Evolutionary conservation across 2,797 vertebrate species (phyloP).

Genomic region (Sarcophilus harrisii): DNA sequence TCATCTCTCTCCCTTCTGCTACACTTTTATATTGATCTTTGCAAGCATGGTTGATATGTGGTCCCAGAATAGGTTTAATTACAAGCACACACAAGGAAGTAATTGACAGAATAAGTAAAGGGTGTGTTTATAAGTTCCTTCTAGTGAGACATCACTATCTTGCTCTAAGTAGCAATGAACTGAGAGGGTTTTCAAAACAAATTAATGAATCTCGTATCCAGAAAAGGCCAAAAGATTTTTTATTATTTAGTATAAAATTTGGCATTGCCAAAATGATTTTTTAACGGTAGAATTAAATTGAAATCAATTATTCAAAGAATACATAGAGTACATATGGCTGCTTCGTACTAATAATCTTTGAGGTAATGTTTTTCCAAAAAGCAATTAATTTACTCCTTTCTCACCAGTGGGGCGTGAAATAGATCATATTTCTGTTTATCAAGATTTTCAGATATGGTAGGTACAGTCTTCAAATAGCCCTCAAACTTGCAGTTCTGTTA

Average conservation of each 20-base stretch:
- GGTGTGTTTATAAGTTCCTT: not conserved
- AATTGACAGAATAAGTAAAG: constrained; percentile 61
- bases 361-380: not conserved
- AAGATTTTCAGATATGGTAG: constrained; percentile 6
- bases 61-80: constrained; percentile 73
- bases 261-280: constrained; percentile 26
- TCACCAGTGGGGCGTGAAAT: not conserved
- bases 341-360: not conserved
- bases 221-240: not conserved
- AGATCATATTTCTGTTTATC: not conserved
- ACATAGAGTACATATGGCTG: not conserved
- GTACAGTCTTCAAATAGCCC: constrained; percentile 2
- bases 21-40: constrained; percentile 72
- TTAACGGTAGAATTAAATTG: constrained; percentile 28
- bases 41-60: constrained; percentile 54
- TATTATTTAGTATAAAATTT: not conserved
- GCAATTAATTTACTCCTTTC: not conserved
- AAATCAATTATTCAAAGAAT: not conserved
- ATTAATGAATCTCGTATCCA: not conserved
- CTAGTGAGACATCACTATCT: constrained; percentile 33
- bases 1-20: constrained; percentile 62
- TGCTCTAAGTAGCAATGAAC: constrained; percentile 25
- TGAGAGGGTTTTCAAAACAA: not conserved
- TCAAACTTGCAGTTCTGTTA: constrained; percentile 2
- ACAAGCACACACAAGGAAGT: constrained; percentile 69